A percentile compares a stretch with the other conserved stretches of the same genome.
These are phyloP conservation scores for Archilochus colubris DNA, from an alignment of 2,113 vertebrate species.

Conservation along the genomic window DNA sequence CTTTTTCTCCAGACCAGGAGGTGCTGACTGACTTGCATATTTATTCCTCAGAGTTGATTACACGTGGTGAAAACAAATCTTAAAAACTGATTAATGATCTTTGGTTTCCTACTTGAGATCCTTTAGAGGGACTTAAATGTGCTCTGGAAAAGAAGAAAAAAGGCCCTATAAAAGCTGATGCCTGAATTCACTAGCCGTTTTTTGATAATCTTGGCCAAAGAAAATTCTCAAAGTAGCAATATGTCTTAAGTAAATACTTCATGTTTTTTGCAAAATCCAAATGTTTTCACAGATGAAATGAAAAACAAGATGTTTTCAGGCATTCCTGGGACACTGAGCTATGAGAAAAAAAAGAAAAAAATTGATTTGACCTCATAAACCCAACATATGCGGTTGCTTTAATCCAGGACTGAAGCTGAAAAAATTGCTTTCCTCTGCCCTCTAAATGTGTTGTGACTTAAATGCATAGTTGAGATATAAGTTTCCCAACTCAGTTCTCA, in stretches of 20 bases:
- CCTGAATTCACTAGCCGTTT: not conserved
- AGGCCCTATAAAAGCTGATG: not conserved
- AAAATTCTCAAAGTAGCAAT: not conserved
- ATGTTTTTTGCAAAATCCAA: not conserved
- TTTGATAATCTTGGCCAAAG: not conserved
- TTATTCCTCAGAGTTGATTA: not conserved
- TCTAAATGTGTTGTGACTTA: slow-evolving; percentile 20
- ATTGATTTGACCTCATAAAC: not conserved
- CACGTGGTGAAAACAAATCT: not conserved
- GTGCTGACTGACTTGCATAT: not conserved
- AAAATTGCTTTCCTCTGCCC: not conserved
- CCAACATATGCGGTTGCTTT: slow-evolving; percentile 31
- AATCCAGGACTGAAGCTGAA: slow-evolving; percentile 3
- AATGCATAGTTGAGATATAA: slow-evolving; percentile 32
- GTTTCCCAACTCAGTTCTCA: slow-evolving; percentile 41
- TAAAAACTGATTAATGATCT: not conserved
- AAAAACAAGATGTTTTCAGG: slow-evolving; percentile 38
- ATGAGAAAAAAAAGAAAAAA: not conserved
- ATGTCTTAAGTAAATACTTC: not conserved
- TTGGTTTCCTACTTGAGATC: not conserved
- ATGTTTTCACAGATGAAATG: not conserved
- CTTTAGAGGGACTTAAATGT: not conserved
- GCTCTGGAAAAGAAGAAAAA: not conserved
- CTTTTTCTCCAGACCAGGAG: not conserved
- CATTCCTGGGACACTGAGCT: slow-evolving; percentile 20